Base-by-base conservation (phyloP, 2,113 vertebrate genomes). In the Microtus pennsylvanicus region DNA sequence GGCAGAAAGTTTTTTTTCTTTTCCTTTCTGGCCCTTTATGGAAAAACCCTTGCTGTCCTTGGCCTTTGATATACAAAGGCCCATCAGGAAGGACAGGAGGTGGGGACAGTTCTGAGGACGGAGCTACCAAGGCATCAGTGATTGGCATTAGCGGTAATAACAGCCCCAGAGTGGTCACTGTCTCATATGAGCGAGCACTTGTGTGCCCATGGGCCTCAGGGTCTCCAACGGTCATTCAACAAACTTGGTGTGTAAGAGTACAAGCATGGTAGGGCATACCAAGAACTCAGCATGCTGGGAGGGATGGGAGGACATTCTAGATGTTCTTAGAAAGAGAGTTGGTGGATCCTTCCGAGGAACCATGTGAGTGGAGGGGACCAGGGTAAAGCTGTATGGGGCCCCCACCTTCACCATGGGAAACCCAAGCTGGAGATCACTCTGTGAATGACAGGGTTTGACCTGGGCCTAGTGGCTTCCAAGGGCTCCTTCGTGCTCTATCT, bases 241-340 rank as follows among this genome's bases (percentile, higher is more conserved):
- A 2, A 10, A 30, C 67, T 6, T 38, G 14, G 33, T 11, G 1
- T 24, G 3, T 45, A 42, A 19, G 28, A 19, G 38, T 45, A 55
- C 47, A 22, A 35, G 26, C 1, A 0, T 35, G 47, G 2, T 24
- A 0, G 7, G 16, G 9, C 45, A 7, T 21, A 42, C 42, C 61
- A 65, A 21, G 77, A 75, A 47, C 35, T 35, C n/a, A 30, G 38
- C 13, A 33, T 6, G 14, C 80, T 61, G 42, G 33, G 28, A 9
- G 83, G 35, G 47, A 35, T 0, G 1, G 9, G n/a, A 24, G 8
- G 0, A 0, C 9, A 4, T 9, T 1, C 0, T 10, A 22, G 16
- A 0, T 65, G 26, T 0, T 35, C 30, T 88, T 21, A 55, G 38
- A 58, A 19, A 42, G 58, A 42, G 76, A 9, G 11, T 3, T 81